Evolutionary conservation across 2,888 invertebrate genomes (phyloP).

Genomic region (Agrypnus murinus): DNA sequence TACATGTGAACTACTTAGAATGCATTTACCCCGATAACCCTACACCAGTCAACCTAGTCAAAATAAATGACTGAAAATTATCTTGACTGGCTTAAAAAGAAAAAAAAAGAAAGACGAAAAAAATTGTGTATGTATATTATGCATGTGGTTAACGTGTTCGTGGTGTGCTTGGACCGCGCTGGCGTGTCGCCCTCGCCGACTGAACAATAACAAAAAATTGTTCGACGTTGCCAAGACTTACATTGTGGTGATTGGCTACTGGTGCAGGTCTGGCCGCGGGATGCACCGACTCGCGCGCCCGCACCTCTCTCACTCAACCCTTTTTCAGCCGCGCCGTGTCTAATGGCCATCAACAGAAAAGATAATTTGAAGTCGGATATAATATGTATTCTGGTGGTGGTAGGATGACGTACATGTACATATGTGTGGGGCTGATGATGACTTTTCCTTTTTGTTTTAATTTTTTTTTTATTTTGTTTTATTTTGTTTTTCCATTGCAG

Average conservation of each 20-base stretch:
- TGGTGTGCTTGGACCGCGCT: constrained; percentile 35
- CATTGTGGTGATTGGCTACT: constrained; percentile 68
- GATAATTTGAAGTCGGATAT: constrained; percentile 56
- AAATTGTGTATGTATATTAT: background rate
- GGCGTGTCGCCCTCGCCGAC: constrained; percentile 50
- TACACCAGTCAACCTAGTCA: background rate
- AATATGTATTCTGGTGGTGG: constrained; percentile 12
- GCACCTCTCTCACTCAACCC: constrained; percentile 48
- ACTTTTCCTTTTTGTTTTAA: no score
- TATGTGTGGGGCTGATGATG: constrained; percentile 9
- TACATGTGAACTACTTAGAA: constrained; percentile 4
- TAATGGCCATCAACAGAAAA: constrained; percentile 53
- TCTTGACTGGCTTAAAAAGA: background rate
- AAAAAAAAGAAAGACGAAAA: no score
- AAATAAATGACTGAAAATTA: constrained; percentile 17
- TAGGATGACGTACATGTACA: background rate
- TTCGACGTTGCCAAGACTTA: constrained; percentile 68
- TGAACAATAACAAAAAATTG: constrained; percentile 55
- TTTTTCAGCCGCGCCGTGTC: constrained; percentile 53
- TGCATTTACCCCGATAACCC: constrained; percentile 12
- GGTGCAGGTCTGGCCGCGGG: constrained; percentile 62
- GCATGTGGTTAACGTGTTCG: constrained; percentile 32
- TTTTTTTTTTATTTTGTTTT: no score
- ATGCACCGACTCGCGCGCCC: constrained; percentile 64
- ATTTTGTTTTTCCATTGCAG: no score